A percentile compares a stretch with the other conserved stretches of the same genome.
These are phyloP conservation scores for Nomada ferruginata DNA, from an alignment of 2,888 invertebrate genomes.

Conservation along the genomic window DNA sequence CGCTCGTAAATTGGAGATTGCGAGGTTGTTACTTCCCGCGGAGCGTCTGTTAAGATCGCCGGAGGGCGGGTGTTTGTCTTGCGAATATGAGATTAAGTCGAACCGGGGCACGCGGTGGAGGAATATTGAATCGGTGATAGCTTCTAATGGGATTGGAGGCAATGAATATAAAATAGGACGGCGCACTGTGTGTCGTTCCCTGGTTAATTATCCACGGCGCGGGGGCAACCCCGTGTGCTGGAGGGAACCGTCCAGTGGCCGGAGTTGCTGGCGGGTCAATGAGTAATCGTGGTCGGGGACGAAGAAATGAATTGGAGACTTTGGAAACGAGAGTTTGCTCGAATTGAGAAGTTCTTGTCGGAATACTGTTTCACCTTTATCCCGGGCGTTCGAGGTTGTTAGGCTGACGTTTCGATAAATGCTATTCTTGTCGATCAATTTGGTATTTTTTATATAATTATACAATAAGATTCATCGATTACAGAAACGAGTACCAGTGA, in stretches of 20 bases:
- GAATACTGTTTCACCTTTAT: too few species aligned
- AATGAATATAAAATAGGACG: constrained; percentile 51
- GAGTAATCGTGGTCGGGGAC: background rate
- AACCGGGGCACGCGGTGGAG: constrained; percentile 15
- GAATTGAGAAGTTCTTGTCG: too few species aligned
- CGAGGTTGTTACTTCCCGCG: constrained; percentile 63
- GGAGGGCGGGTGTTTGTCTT: constrained; percentile 55
- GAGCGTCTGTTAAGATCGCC: constrained; percentile 58
- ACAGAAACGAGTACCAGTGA: too few species aligned
- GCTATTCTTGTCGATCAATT: too few species aligned
- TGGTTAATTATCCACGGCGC: constrained; percentile 45
- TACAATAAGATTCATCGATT: too few species aligned
- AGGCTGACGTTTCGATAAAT: too few species aligned
- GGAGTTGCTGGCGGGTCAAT: too few species aligned
- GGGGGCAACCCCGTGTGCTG: background rate
- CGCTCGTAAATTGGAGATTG: constrained; percentile 68
- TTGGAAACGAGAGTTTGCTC: too few species aligned
- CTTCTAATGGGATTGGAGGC: constrained; percentile 54
- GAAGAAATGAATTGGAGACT: too few species aligned
- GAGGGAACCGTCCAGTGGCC: background rate
- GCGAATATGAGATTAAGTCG: constrained; percentile 56
- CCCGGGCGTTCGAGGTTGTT: too few species aligned
- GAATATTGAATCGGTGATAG: constrained; percentile 60
- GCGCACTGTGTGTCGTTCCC: constrained; percentile 7
- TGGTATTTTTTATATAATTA: too few species aligned